A percentile compares a stretch with the other conserved stretches of the same genome.
phyloP scores from a whole-genome alignment of 1,140 invertebrate genomes.

The Drosophila triauraria region DNA sequence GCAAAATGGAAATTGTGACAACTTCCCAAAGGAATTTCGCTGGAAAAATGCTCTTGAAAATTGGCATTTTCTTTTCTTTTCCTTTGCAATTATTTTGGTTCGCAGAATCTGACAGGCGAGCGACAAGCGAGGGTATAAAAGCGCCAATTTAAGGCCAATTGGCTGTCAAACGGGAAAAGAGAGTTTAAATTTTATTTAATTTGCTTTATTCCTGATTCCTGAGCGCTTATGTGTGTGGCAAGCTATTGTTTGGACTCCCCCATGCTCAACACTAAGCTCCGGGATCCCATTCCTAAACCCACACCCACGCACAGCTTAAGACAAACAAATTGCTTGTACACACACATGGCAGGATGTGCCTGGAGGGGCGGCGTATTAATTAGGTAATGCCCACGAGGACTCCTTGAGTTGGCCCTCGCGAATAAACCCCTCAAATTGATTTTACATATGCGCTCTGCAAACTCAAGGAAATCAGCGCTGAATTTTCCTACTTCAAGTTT shows the following conservation, averaged over 20 bases:
- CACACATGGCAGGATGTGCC: constrained; percentile 7
- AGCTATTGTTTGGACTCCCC: constrained; percentile 31
- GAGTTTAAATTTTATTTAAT: constrained; percentile 76
- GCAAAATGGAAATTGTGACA: constrained; percentile 25
- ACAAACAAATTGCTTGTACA: constrained; percentile 68
- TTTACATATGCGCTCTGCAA: constrained; percentile 34
- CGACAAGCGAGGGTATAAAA: constrained; percentile 10
- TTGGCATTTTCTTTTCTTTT: background rate
- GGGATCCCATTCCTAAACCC: background rate
- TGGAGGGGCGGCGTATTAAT: constrained; percentile 42
- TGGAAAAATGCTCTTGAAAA: background rate
- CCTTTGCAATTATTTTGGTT: constrained; percentile 25
- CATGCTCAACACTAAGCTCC: constrained; percentile 1
- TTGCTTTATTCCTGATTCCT: background rate
- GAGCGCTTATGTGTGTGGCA: background rate
- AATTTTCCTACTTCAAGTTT: background rate
- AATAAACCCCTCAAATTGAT: constrained; percentile 32
- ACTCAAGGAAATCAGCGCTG: constrained; percentile 15
- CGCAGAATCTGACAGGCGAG: constrained; percentile 19
- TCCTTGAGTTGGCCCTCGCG: constrained; percentile 36
- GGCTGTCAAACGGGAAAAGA: constrained; percentile 47
- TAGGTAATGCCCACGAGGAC: constrained; percentile 40
- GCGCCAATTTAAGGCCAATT: constrained; percentile 62
- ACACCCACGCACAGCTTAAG: constrained; percentile 38
- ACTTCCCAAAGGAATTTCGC: background rate